These are phyloP conservation scores for Microctenopoma stevenorrisi DNA, from an alignment of 2,797 vertebrate genomes.

Conservation along the genomic window DNA sequence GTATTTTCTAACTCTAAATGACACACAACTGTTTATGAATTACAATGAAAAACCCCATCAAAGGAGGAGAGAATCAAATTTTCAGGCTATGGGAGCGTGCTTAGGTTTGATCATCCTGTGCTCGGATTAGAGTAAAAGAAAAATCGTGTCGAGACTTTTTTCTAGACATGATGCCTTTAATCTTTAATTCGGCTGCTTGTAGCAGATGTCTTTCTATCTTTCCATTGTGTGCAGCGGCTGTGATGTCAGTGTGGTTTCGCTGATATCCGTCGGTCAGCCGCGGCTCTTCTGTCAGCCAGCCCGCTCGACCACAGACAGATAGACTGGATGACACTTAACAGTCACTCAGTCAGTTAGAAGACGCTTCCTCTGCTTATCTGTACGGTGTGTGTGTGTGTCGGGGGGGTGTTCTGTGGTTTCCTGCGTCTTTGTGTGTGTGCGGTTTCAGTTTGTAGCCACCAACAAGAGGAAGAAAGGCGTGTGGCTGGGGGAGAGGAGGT, in stretches of 20 bases:
- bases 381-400: conserved; percentile 10
- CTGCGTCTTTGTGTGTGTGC: conserved; percentile 47
- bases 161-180: conserved; percentile 45
- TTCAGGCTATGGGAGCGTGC: background rate
- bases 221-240: conserved; percentile 3
- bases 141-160: conserved; percentile 33
- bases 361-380: conserved; percentile 58
- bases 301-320: conserved; percentile 48
- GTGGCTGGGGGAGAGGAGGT: conserved; percentile 25
- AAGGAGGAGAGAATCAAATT: conserved; percentile 23
- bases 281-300: conserved; percentile 19
- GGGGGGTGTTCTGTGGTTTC: conserved; percentile 45
- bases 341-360: conserved; percentile 45
- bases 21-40: conserved; percentile 22
- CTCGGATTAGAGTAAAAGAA: conserved; percentile 45
- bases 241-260: conserved; percentile 14
- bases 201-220: conserved; percentile 33
- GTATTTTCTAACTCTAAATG: conserved; percentile 16
- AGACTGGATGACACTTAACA: conserved; percentile 59
- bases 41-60: conserved; percentile 18
- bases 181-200: conserved; percentile 62
- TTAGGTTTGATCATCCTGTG: conserved; percentile 47
- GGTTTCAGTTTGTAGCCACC: conserved; percentile 46
- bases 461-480: conserved; percentile 37
- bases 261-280: conserved; percentile 12